Base-by-base conservation (phyloP, 2,113 vertebrate species). In the Silurus meridionalis region DNA sequence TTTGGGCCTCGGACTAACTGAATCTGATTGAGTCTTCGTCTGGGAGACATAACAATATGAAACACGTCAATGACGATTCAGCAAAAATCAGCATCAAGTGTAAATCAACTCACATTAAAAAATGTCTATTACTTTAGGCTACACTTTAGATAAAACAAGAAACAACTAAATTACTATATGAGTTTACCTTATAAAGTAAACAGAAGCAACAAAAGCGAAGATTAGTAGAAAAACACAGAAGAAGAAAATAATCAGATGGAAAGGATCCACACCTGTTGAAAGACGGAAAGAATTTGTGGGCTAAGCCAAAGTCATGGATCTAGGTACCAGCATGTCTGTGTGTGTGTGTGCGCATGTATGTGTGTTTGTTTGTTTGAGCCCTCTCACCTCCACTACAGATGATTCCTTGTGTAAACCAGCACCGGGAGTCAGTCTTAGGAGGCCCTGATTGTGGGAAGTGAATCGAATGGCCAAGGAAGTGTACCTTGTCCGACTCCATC, bases 331-430 rank as follows among this genome's bases (percentile, higher is more conserved):
- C 10, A 7, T 37, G 46, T 60, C 17, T 37, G 10, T 9, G 28
- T 61, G 61, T 37, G 10, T 9, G 28, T 61, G 61, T 75, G 60
- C 21, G 28, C 21, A 60, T 80, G 8, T 5, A 1, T 21, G 6
- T 58, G 77, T 79, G 19, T 25, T 52, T 57, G 6, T 64, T 28
- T 84, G 48, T 28, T 23, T 86, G 17, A 15, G 21, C 4, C 1
- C 66, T 80, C 91, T 92, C 55, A 96, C 95, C 96, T 86, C 93
- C 94, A 66, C 93, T 92, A 91, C 96, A 96, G 87, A 95, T 90
- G 67, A 94, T 90, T 78, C 94, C 94, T n/a, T 90, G 90, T 4
- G 92, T 93, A 84, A 96, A 96, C 96, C 96, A 96, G 89, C 96
- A 96, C 55, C 89, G 86, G 4, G 94, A 72, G 66, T 96, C 95